Evolutionary conservation across 2,113 vertebrate species (phyloP), one percentile per base, ranked within the genome.

Genomic region (Grammomys surdaster): DNA sequence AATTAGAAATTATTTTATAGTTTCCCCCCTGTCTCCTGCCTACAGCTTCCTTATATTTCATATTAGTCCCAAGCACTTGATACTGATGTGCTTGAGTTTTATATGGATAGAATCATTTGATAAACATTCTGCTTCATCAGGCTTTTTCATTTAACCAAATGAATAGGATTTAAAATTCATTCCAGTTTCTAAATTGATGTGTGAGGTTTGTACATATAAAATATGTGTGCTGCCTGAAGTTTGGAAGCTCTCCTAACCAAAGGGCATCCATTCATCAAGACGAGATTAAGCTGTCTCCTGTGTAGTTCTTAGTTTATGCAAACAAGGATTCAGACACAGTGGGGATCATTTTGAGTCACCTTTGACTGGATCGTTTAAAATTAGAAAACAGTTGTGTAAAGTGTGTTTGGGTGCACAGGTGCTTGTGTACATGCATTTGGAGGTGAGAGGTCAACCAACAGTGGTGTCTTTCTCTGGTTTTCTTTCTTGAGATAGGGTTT

Each of bases 131-230:
- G 46, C 76, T 70, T 48, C 43, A 36, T 70, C n/a, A 58, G 72
- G 14, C 72, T 63, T 85, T 95, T 95, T 96, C 31, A 94, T 10
- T 75, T 87, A 87, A 4, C 51, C 36, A 89, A 46, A 78, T 87
- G 51, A 89, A 51, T 86, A 20, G 7, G 51, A 82, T 82, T 76
- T 86, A 56, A 31, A 81, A 91, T 28, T 63, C 26, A n/a, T 73
- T 40, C 75, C 40, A 51, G 3, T 48, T 51, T 81, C 81, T 40
- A 11, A 51, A 86, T 58, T 81, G 78, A 65, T 48, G 82, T 51
- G 33, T 60, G 46, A 75, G 70, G 80, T 20, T 80, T 82, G 28
- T 80, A 67, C 65, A 67, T 91, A 40, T 1, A 76, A 96, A 87
- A 90, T 67, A 85, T 24, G 60, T 90, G 51, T 81, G 86, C 58